A percentile compares a stretch with the other conserved stretches of the same genome.
phyloP scores from a whole-genome alignment of 2,797 vertebrate species.

The Macropodus opercularis region DNA sequence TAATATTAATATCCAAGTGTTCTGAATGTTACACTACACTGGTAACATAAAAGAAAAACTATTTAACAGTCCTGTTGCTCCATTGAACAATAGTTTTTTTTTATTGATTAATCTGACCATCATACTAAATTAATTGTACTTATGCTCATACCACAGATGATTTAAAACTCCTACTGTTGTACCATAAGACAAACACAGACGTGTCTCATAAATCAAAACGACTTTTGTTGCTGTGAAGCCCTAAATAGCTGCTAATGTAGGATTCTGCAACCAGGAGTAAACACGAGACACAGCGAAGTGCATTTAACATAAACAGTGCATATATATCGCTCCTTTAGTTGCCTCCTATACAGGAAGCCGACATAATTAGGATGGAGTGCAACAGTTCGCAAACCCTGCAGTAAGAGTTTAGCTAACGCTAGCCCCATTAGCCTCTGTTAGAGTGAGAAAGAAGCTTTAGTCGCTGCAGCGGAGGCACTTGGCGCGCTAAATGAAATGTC shows the following conservation, averaged over 20 bases:
- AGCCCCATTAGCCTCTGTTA: constrained; percentile 41
- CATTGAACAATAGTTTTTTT: no score
- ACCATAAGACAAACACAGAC: background rate
- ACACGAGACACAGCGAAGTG: background rate
- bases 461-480: constrained; percentile 43
- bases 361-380: constrained; percentile 21
- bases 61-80: no score
- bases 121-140: no score
- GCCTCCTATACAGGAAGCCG: constrained; percentile 2
- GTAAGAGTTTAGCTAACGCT: constrained; percentile 46
- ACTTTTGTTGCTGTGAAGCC: no score
- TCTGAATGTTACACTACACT: no score
- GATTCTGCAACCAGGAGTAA: no score
- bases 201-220: background rate
- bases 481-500: constrained; percentile 64
- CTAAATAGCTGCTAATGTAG: no score
- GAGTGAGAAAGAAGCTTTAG: constrained; percentile 38
- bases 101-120: no score
- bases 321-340: constrained; percentile 1
- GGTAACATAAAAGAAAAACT: no score
- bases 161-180: background rate
- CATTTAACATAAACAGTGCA: background rate
- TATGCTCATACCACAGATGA: no score
- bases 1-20: no score
- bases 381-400: constrained; percentile 24